phyloP scores from a whole-genome alignment of 2,888 invertebrate species.

The Luperina testacea region DNA sequence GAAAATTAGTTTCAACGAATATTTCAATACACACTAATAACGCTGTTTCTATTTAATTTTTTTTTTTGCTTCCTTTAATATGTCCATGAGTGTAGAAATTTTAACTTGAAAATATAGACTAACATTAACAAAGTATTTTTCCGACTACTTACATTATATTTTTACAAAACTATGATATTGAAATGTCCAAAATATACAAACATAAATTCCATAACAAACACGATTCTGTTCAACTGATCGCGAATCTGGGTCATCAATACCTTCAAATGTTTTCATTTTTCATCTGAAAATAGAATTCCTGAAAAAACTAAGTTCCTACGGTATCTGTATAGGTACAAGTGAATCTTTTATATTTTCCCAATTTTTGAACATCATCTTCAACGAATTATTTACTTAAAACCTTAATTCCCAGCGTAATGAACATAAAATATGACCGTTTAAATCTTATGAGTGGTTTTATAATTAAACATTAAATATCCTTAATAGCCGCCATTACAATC shows the following conservation, averaged over 20 bases:
- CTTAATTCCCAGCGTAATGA: conserved; percentile 13
- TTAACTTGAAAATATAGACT: neutral
- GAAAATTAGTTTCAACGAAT: too few species aligned
- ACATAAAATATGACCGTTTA: conserved; percentile 39
- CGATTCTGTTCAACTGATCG: neutral
- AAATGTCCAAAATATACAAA: neutral
- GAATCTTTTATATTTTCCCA: neutral
- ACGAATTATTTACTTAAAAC: conserved; percentile 23
- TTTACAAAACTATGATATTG: neutral
- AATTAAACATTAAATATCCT: conserved; percentile 49
- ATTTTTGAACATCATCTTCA: neutral
- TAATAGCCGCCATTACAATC: conserved; percentile 33
- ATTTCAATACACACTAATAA: neutral
- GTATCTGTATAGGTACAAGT: too few species aligned
- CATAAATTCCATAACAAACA: neutral
- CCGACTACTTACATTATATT: neutral
- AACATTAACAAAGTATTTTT: neutral
- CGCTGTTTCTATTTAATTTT: neutral
- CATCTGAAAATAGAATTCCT: neutral
- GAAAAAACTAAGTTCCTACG: neutral
- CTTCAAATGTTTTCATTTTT: neutral
- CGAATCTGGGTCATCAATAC: neutral
- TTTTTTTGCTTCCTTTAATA: neutral
- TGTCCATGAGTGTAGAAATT: neutral
- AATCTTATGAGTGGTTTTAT: conserved; percentile 25